phyloP scores from a whole-genome alignment of 2,888 invertebrate species.

The Auanema sp. region DNA sequence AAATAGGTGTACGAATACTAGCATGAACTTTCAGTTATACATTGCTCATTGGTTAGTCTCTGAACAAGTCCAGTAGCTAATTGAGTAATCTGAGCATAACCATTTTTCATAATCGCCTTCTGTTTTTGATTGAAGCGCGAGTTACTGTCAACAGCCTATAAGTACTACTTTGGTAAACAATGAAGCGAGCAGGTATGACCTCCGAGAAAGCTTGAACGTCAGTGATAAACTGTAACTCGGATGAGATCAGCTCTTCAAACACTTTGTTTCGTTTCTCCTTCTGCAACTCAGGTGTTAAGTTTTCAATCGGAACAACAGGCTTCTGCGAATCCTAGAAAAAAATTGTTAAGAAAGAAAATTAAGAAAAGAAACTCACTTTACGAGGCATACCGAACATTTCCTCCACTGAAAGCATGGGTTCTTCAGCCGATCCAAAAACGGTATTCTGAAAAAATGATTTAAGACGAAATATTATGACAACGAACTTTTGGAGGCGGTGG shows the following conservation, averaged over 20 bases:
- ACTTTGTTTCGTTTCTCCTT: conserved; percentile 15
- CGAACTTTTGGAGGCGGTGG: conserved; percentile 41
- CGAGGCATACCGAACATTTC: conserved; percentile 27
- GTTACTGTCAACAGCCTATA: conserved; percentile 34
- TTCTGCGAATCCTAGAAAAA: background rate
- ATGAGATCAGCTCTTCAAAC: conserved; percentile 36
- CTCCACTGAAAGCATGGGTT: conserved; percentile 18
- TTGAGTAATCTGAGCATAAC: conserved; percentile 46
- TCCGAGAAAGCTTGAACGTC: conserved; percentile 37
- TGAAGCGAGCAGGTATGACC: conserved; percentile 12
- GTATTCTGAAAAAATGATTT: background rate
- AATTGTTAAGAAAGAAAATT: background rate
- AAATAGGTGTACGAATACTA: conserved; percentile 23
- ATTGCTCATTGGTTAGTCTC: conserved; percentile 37
- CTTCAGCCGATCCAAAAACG: conserved; percentile 21
- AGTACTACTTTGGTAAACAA: conserved; percentile 1
- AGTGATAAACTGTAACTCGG: conserved; percentile 38
- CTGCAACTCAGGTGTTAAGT: background rate
- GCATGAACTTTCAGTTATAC: conserved; percentile 16
- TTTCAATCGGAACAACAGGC: background rate
- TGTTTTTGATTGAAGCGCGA: conserved; percentile 31
- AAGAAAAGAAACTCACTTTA: background rate
- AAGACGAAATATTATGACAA: background rate
- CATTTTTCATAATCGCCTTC: conserved; percentile 43
- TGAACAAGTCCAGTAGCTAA: conserved; percentile 44